Percentiles rank a stretch among this genome's conserved stretches.
phyloP scores from a whole-genome alignment of 37 sponge, comb jelly and placozoan species.

The Chondrosia reniformis region DNA sequence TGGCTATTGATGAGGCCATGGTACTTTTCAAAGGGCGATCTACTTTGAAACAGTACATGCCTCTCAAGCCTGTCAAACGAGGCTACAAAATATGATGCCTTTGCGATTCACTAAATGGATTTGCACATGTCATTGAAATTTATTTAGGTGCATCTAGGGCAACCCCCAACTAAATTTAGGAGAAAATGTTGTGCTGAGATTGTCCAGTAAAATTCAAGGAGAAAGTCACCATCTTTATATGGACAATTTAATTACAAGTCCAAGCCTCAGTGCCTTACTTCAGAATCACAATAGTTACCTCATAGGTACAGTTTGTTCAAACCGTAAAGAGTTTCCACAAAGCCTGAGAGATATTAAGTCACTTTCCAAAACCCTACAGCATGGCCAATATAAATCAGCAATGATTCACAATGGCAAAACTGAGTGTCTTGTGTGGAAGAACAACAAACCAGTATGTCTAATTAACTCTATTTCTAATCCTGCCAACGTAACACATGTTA shows the following conservation, averaged over 20 bases:
- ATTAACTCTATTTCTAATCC: neutral
- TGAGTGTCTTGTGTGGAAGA: slow-evolving; percentile 12
- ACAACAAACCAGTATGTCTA: neutral
- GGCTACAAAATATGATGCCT: slow-evolving; percentile 42
- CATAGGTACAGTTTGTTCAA: no score
- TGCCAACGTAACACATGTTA: neutral
- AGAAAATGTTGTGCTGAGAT: slow-evolving; percentile 24
- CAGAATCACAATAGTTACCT: no score
- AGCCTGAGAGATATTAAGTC: neutral
- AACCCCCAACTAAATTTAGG: slow-evolving; percentile 1
- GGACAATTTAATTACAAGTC: slow-evolving; percentile 28
- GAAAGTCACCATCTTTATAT: no score
- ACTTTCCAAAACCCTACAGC: neutral
- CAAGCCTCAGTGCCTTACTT: no score
- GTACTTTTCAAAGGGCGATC: slow-evolving; percentile 37
- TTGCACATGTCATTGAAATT: slow-evolving; percentile 12
- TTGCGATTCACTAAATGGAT: slow-evolving; percentile 33
- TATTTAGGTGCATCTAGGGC: slow-evolving; percentile 23
- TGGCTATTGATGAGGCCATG: slow-evolving; percentile 44
- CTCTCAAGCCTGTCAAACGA: slow-evolving; percentile 43
- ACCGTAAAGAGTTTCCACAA: neutral
- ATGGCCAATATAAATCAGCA: neutral
- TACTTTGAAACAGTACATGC: slow-evolving; percentile 43
- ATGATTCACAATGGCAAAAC: neutral
- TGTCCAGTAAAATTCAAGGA: slow-evolving; percentile 8